Evolutionary conservation across 2,113 vertebrate species (phyloP).

Genomic region (Cyanoliseus patagonus): DNA sequence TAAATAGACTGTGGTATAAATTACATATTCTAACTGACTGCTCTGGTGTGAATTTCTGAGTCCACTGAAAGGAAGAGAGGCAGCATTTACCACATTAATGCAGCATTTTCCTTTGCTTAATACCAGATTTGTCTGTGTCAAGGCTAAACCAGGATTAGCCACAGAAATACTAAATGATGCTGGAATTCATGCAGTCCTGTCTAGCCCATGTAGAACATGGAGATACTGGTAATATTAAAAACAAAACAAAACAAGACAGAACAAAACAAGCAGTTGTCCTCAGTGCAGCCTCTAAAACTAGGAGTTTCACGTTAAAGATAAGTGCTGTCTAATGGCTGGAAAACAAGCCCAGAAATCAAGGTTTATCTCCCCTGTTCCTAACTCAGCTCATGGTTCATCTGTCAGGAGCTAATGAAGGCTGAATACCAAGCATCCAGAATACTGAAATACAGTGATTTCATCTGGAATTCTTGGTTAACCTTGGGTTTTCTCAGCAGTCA

Average conservation of each 20-base stretch:
- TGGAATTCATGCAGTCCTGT: background rate
- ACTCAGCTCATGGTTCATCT: background rate
- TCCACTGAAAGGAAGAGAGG: background rate
- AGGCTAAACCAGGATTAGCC: constrained; percentile 32
- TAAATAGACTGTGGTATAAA: background rate
- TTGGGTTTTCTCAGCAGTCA: background rate
- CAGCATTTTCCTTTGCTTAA: constrained; percentile 8
- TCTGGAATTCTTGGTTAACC: background rate
- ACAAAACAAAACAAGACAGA: background rate
- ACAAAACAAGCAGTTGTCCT: background rate
- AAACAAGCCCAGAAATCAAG: background rate
- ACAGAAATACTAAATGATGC: background rate
- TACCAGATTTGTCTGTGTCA: constrained; percentile 21
- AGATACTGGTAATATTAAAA: background rate
- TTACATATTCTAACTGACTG: background rate
- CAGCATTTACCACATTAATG: background rate
- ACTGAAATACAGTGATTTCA: background rate
- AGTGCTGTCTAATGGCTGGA: background rate
- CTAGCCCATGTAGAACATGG: background rate
- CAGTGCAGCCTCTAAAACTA: background rate
- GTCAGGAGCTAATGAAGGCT: background rate
- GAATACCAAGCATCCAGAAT: background rate
- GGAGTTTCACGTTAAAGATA: background rate
- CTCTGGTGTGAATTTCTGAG: constrained; percentile 13
- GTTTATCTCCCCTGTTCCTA: background rate